Evolutionary conservation across 2,888 invertebrate genomes (phyloP).

Genomic region (Callimorpha dominula): DNA sequence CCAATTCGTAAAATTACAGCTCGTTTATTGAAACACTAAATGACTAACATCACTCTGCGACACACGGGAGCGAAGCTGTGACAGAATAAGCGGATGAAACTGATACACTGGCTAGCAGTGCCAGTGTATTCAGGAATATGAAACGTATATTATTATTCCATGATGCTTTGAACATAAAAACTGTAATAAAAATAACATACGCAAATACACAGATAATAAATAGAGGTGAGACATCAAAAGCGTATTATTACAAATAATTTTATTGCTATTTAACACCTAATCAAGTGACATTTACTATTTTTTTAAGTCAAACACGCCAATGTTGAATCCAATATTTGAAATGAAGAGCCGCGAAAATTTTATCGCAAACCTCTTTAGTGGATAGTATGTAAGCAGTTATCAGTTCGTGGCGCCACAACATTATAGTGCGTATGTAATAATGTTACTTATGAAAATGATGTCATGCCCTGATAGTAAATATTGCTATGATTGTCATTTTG

Average conservation of each 20-base stretch:
- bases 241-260: neutral
- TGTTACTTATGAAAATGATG: constrained; percentile 47
- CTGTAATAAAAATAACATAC: neutral
- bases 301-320: neutral
- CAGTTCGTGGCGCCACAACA: constrained; percentile 29
- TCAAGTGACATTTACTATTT: neutral
- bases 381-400: constrained; percentile 11
- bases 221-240: neutral
- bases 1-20: no score
- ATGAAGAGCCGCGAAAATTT: neutral
- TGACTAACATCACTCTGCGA: no score
- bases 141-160: neutral
- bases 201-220: neutral
- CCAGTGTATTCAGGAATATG: neutral
- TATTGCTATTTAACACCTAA: neutral
- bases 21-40: no score
- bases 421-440: constrained; percentile 27
- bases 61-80: no score
- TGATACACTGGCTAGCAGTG: no score
- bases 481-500: constrained; percentile 45
- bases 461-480: constrained; percentile 49
- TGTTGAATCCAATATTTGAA: neutral
- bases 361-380: constrained; percentile 9
- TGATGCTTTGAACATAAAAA: neutral
- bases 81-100: neutral